These are phyloP conservation scores for Maccullochella peelii DNA, from an alignment of 2,113 vertebrate species.

Conservation along the genomic window DNA sequence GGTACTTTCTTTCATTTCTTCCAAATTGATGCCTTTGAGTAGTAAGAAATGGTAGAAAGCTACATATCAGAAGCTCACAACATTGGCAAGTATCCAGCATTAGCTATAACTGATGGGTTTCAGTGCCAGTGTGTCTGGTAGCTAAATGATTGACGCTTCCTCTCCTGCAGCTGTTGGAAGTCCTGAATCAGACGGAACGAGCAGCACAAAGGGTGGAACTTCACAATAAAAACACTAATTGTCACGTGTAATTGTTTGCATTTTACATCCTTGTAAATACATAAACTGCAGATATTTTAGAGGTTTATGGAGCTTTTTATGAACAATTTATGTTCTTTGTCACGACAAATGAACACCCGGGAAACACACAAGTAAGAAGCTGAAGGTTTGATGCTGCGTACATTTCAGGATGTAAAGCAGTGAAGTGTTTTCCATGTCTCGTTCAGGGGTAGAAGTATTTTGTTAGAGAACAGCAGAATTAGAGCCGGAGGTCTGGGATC, in stretches of 20 bases:
- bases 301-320: conserved; percentile 50
- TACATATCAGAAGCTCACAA: too few relatives aligned
- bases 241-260: conserved; percentile 3
- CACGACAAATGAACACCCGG: conserved; percentile 14
- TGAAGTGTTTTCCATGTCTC: conserved; percentile 26
- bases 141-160: background rate
- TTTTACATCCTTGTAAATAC: conserved; percentile 43
- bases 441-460: conserved; percentile 24
- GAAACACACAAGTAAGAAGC: conserved; percentile 15
- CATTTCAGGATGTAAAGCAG: conserved; percentile 31
- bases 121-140: too few relatives aligned
- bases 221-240: conserved; percentile 40
- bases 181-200: background rate
- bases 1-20: too few relatives aligned
- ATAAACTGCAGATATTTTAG: conserved; percentile 21
- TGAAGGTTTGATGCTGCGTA: background rate
- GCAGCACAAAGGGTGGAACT: conserved; percentile 28
- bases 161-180: background rate
- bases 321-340: conserved; percentile 13
- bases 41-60: background rate
- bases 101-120: too few relatives aligned
- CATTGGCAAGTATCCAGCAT: too few relatives aligned
- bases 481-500: conserved; percentile 50
- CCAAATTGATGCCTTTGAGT: background rate
- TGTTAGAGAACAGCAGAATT: conserved; percentile 17